Base-by-base conservation (phyloP, 2,888 invertebrate species). In the Acrobasis suavella region DNA sequence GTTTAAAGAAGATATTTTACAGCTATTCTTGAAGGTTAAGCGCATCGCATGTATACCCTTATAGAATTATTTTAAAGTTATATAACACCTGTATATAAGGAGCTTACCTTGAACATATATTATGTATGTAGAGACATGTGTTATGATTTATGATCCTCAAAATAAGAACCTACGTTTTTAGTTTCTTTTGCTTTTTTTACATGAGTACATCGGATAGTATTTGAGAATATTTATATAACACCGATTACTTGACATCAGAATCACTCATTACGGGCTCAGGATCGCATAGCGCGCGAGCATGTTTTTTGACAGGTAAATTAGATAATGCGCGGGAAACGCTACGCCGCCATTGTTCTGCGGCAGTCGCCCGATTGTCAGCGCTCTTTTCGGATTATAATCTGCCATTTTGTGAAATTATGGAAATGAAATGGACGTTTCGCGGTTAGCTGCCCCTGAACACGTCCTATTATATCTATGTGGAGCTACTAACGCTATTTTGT, bases 351-450 rank as follows among this genome's bases (percentile, higher is more conserved):
- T 91, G 91, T 91, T 85, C 84, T 85, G 87, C 81, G 77, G 72
- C 75, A 63, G 78, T 74, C 75, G 75, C 72, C 72, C 76, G 80
- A 85, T 88, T 90, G 90, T 90, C 90, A 87, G 82, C 80, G 81
- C 73, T 78, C 80, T 85, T 86, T 89, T 88, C 81, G 82, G 86
- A 86, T 87, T 89, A 85, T 86, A 87, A 89, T 89, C 85, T 83
- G 83, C 80, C 82, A 87, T 89, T 87, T 90, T 87, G 85, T 88
- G 84, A 86, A 85, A 89, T 90, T 89, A 90, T 89, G 85, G 85
- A 89, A 89, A 89, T 85, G 81, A 85, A 90, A 89, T 85, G 85
- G 86, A 89, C 83, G 89, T 89, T 90, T 89, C 86, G 88, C 88
- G 89, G 91, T 89, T 89, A 88, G 87, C 80, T 89, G 85, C 81